Base-by-base conservation (phyloP, 1,140 invertebrate species). In the Meloidogyne hapla region DNA sequence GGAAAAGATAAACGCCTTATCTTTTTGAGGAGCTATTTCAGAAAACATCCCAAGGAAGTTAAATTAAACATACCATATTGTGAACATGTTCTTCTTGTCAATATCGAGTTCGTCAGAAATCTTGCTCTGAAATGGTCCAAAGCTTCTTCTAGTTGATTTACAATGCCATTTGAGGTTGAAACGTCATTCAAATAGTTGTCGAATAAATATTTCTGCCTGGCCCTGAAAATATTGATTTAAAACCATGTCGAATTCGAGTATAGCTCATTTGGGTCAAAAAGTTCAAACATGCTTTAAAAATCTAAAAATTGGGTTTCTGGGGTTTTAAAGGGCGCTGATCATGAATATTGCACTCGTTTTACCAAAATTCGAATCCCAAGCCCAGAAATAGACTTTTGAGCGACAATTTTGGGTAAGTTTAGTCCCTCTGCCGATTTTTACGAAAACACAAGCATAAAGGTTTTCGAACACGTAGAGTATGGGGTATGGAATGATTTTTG, bases 151-250 rank as follows among this genome's bases (percentile, higher is more conserved):
- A 88, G 83, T 81, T 91, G 90, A 21, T 81, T 45, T 8, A 10
- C 33, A 45, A 79, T 42, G n/a, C 69, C 65, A 72, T 77, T 64
- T 33, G 74, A 56, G 8, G 48, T 67, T 23, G 63, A 65, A 18
- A 77, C 45, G 61, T 81, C 77, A 40, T 89, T 84, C 3, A 91
- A 69, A 89, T 98, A 98, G 81, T 93, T 90, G 61, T 95, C 92
- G 89, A 92, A 94, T 6, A 98, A 90, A 90, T 95, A 91, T 85
- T 94, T 93, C 87, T 98, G 95, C 73, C 96, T 90, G 0, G 95
- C 96, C 84, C 95, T 90, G 87, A 95, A 63, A 98, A 74, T 45
- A 0, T 28, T 28, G 12, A 25, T 40, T 25, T 69, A 28, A 4
- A 28, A 68, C n/a, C n/a, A n/a, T n/a, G n/a, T n/a, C n/a, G n/a